Percentiles rank a stretch among this genome's conserved stretches.
Conservation (phyloP, 2,797 vertebrate genomes). For the Trichosurus vulpecula region DNA sequence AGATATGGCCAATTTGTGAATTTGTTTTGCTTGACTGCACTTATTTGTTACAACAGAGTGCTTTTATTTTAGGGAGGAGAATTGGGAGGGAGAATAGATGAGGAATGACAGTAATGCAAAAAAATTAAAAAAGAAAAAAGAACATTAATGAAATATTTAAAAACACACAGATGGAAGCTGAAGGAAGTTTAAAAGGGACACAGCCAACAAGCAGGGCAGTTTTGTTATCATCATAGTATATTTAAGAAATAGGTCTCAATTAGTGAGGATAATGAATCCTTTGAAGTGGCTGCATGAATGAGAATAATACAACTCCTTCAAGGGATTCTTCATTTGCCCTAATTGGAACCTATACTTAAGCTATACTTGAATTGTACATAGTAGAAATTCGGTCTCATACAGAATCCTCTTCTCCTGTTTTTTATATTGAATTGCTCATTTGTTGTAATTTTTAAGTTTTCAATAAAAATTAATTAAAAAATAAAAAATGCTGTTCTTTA, state of each 20-base stretch:
- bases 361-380: neutral
- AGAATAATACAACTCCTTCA: neutral
- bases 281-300: neutral
- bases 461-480: neutral
- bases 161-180: neutral
- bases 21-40: neutral
- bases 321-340: neutral
- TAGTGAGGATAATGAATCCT: neutral
- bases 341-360: neutral
- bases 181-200: neutral
- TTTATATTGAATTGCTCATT: neutral
- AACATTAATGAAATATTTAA: neutral
- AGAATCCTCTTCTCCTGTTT: neutral
- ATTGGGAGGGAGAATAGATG: neutral
- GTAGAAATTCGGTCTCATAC: neutral
- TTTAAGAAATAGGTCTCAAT: neutral
- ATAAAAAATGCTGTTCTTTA: neutral
- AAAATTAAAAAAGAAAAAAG: neutral
- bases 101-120: neutral
- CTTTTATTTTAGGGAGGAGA: neutral
- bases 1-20: neutral
- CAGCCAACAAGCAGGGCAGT: neutral
- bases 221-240: neutral
- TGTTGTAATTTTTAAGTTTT: neutral
- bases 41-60: neutral